These are phyloP conservation scores for Arge pagana DNA, from an alignment of 2,888 invertebrate species.

Conservation along the genomic window DNA sequence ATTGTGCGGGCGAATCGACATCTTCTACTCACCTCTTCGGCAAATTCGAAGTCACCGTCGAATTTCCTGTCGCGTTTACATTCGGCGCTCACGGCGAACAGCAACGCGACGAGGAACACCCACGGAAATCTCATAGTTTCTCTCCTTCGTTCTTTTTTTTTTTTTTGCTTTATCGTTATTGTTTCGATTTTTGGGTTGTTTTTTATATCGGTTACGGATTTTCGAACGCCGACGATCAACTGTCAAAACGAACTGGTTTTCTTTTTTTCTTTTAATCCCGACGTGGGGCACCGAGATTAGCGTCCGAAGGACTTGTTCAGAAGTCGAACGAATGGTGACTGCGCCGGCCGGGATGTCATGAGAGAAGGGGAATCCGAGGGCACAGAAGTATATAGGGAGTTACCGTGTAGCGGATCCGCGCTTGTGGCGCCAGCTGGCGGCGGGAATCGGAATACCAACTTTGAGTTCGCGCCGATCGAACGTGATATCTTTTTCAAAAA, in stretches of 20 bases:
- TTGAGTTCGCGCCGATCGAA: no score
- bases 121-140: conserved; percentile 58
- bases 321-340: conserved; percentile 48
- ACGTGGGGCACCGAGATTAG: conserved; percentile 6
- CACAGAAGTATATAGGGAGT: conserved; percentile 9
- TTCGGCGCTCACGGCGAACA: conserved; percentile 54
- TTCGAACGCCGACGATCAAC: no score
- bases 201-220: no score
- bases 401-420: conserved; percentile 19
- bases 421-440: conserved; percentile 22
- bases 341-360: conserved; percentile 23
- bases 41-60: conserved; percentile 79
- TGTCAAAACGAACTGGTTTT: conserved; percentile 12
- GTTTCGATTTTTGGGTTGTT: no score
- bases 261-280: no score
- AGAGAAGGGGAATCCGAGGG: background rate
- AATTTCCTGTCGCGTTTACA: conserved; percentile 72
- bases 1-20: no score
- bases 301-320: conserved; percentile 37
- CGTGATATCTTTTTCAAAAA: no score
- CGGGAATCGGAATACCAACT: conserved; percentile 33
- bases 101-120: conserved; percentile 56
- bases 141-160: no score
- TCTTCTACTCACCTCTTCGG: conserved; percentile 70
- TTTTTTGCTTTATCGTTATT: no score